phyloP scores from a whole-genome alignment of 2,888 invertebrate genomes.

The Pycnomerus fuliginosus region DNA sequence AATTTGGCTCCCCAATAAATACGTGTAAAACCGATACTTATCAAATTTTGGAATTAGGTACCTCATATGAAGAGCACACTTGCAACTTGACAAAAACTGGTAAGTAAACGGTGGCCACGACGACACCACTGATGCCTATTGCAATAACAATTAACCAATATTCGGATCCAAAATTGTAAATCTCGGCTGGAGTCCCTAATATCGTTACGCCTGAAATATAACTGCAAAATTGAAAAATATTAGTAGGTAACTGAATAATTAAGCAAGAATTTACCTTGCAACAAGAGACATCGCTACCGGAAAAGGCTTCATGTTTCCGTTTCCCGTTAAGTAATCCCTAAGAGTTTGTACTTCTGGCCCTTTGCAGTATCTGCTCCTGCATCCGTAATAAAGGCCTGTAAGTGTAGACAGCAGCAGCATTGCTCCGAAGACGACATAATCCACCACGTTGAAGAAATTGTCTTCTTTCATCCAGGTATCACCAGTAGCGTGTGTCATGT shows the following conservation, averaged over 20 bases:
- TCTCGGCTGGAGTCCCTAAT: slow-evolving; percentile 82
- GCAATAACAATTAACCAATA: slow-evolving; percentile 76
- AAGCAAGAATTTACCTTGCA: slow-evolving; percentile 62
- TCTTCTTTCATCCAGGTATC: neutral
- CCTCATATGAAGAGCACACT: slow-evolving; percentile 83
- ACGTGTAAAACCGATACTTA: no score
- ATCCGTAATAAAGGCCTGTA: slow-evolving; percentile 74
- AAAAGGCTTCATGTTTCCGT: slow-evolving; percentile 70
- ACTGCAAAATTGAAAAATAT: slow-evolving; percentile 51
- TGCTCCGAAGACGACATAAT: slow-evolving; percentile 70
- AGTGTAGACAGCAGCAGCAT: slow-evolving; percentile 71
- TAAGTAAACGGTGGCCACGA: slow-evolving; percentile 70
- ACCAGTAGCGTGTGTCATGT: neutral
- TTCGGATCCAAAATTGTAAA: slow-evolving; percentile 83
- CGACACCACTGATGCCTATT: slow-evolving; percentile 66
- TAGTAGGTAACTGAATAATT: slow-evolving; percentile 6
- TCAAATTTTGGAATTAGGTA: no score
- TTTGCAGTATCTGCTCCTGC: slow-evolving; percentile 54
- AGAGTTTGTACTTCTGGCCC: slow-evolving; percentile 53
- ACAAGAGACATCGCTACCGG: slow-evolving; percentile 85
- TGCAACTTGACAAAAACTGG: slow-evolving; percentile 77
- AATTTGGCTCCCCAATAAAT: no score
- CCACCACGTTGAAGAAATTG: slow-evolving; percentile 50
- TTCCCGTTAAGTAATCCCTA: slow-evolving; percentile 75
- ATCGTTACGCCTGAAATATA: slow-evolving; percentile 88